Evolutionary conservation across 2,113 vertebrate genomes (phyloP), one percentile per base, ranked within the genome.

Genomic region (Ardeotis arabs): DNA sequence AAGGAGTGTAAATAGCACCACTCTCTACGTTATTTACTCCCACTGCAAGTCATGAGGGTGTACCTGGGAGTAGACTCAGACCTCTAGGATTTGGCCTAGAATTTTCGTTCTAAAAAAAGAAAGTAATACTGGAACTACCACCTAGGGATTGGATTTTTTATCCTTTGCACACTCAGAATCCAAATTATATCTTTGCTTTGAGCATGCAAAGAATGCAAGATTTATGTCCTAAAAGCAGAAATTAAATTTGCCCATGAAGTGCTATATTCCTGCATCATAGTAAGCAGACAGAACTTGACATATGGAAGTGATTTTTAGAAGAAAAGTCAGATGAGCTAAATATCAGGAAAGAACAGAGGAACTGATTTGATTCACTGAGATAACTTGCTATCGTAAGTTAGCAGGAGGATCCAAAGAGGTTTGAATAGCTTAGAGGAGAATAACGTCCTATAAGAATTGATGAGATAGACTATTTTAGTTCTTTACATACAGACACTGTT

Each of bases 21-120:
- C 1, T 1, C n/a, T 85, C 28, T 49, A 20, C 5, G 1, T 35
- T 2, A 0, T 75, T 87, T 64, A 18, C 7, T 85, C 49, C 39
- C n/a, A 39, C 33, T 82, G 64, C 16, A 70, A 60, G 16, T 53
- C 21, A 44, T 0, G 1, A 67, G 18, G 6, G 6, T 59, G 25
- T 25, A 37, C 58, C n/a, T 45, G 28, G 33, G 27, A 62, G 27
- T 29, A 49, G 11, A n/a, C 24, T 39, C n/a, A 45, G 7, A 13
- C 18, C 14, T 72, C n/a, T 58, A 85, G 58, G n/a, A 68, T 44
- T 56, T 64, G 35, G 11, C 21, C 21, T 72, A 87, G 44, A 80
- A 70, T 33, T 78, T 74, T 84, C 4, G 23, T 35, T 12, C 2
- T 14, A 27, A 47, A 81, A 78, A 55, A 13, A 59, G 20, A 73